These are phyloP conservation scores for Nematostella vectensis DNA, from an alignment of 92 coral and sea anemone genomes.

Conservation along the genomic window DNA sequence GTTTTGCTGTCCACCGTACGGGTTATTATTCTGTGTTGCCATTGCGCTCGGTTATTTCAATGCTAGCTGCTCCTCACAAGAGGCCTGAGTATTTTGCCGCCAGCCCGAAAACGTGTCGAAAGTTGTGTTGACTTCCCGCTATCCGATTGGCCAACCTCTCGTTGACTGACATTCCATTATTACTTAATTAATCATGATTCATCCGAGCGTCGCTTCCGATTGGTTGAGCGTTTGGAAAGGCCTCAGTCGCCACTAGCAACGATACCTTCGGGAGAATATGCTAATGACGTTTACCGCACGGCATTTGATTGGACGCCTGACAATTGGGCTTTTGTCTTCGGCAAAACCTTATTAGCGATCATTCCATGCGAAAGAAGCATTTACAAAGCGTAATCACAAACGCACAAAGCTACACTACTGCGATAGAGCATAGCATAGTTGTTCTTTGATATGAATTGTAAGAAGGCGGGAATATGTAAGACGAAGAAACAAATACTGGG, in stretches of 20 bases:
- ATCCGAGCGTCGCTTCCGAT: conserved; percentile 61
- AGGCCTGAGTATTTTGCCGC: conserved; percentile 89
- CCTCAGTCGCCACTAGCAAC: conserved; percentile 64
- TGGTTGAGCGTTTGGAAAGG: conserved; percentile 56
- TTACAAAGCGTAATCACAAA: conserved; percentile 74
- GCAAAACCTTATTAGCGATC: conserved; percentile 97
- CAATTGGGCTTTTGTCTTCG: conserved; percentile 62
- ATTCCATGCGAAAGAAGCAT: conserved; percentile 87
- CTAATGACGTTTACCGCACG: conserved; percentile 50
- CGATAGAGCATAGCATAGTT: conserved; percentile 61
- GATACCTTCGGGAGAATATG: conserved; percentile 88
- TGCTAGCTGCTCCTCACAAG: conserved; percentile 26
- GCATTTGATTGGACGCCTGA: conserved; percentile 56
- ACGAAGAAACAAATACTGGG: conserved; percentile 43
- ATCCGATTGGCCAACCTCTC: conserved; percentile 81
- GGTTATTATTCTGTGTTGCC: conserved; percentile 88
- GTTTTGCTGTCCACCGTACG: conserved; percentile 69
- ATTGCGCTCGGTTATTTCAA: conserved; percentile 38
- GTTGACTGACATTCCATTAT: conserved; percentile 99
- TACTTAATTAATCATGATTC: conserved; percentile 95
- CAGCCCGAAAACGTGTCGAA: conserved; percentile 98
- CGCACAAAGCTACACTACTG: conserved; percentile 62
- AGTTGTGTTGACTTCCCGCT: conserved; percentile 77
- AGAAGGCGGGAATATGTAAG: conserved; percentile 49
- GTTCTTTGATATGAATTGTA: conserved; percentile 55